phyloP scores from a whole-genome alignment of 2,113 vertebrate species.

The Onychorhynchus coronatus region DNA sequence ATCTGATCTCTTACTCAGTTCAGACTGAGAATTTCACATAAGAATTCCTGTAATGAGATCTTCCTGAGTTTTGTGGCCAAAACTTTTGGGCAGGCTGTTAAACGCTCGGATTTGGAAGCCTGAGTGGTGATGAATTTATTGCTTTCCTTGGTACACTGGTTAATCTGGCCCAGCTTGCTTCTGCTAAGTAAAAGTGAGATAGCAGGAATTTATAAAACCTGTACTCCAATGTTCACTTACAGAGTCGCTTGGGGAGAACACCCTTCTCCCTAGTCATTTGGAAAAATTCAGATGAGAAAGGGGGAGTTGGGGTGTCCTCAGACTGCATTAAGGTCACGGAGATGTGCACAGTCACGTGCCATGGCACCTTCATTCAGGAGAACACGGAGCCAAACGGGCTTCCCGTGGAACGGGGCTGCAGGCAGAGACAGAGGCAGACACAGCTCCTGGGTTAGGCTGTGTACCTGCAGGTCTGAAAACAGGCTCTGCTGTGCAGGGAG shows the following conservation, averaged over 20 bases:
- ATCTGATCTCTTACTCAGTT: not conserved
- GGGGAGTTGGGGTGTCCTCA: not conserved
- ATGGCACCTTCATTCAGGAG: not conserved
- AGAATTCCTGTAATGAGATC: not conserved
- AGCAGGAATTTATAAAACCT: not conserved
- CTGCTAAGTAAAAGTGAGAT: not conserved
- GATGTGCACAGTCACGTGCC: accelerated
- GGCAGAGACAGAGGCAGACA: not conserved
- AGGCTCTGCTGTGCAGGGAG: not conserved
- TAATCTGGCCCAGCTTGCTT: not conserved
- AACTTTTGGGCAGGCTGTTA: not conserved
- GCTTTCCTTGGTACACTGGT: not conserved
- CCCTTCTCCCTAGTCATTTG: not conserved
- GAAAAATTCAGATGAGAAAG: not conserved
- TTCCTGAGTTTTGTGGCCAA: not conserved
- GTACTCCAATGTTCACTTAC: not conserved
- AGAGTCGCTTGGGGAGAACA: not conserved
- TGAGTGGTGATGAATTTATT: not conserved
- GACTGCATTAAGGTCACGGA: accelerated
- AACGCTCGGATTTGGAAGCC: not conserved
- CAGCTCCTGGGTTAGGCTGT: accelerated
- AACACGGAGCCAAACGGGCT: not conserved
- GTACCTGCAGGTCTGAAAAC: not conserved
- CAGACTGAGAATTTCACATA: not conserved
- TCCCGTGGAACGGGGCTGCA: accelerated